Conservation (phyloP, 2,797 vertebrate genomes). For the Karalla daura region DNA sequence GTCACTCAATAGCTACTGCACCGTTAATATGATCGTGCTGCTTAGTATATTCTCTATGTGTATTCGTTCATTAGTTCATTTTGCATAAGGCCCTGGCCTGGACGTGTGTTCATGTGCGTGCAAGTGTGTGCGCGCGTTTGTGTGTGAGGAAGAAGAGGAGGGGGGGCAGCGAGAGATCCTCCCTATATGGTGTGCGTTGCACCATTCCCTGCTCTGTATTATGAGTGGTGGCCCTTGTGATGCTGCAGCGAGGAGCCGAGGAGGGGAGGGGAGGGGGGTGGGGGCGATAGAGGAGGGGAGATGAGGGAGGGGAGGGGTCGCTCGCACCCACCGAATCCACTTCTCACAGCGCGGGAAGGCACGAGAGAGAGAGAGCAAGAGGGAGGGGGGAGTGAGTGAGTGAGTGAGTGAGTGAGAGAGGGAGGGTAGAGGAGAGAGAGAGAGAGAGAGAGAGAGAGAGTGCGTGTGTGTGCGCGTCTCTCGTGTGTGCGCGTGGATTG, state of each 20-base stretch:
- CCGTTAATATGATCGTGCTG: slow-evolving; percentile 3
- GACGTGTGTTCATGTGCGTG: neutral
- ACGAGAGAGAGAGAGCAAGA: slow-evolving; percentile 67
- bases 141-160: neutral
- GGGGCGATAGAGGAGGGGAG: too few species aligned
- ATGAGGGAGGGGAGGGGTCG: slow-evolving; percentile 82
- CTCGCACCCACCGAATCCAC: slow-evolving; percentile 80
- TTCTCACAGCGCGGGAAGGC: slow-evolving; percentile 81
- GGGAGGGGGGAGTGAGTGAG: slow-evolving; percentile 49
- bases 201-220: slow-evolving; percentile 87
- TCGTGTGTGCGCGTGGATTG: slow-evolving; percentile 84
- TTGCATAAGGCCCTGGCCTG: slow-evolving; percentile 1
- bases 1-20: neutral
- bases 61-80: neutral
- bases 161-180: slow-evolving; percentile 50
- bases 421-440: slow-evolving; percentile 48
- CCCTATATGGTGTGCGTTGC: slow-evolving; percentile 83
- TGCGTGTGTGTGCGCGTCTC: slow-evolving; percentile 61
- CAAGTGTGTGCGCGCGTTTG: slow-evolving; percentile 12
- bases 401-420: slow-evolving; percentile 57
- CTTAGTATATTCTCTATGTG: neutral
- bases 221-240: slow-evolving; percentile 85
- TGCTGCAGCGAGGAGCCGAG: slow-evolving; percentile 88
- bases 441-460: slow-evolving; percentile 49
- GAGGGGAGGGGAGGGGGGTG: slow-evolving; percentile 68